These are phyloP conservation scores for Drosophila parvula DNA, from an alignment of 1,140 invertebrate genomes.

Conservation along the genomic window DNA sequence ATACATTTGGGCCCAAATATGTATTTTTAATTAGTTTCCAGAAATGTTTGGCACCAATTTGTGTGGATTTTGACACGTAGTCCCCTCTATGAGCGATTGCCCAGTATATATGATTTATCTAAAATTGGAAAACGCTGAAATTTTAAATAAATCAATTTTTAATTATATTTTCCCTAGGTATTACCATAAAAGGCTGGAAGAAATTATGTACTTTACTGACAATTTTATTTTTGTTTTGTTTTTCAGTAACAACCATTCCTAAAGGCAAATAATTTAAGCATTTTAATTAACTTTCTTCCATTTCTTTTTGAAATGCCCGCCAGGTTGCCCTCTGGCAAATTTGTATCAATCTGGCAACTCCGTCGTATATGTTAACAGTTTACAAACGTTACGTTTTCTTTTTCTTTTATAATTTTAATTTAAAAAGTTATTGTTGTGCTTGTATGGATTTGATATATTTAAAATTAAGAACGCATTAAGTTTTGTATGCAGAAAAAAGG, in stretches of 20 bases:
- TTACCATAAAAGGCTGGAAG: no score
- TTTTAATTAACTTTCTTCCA: not conserved
- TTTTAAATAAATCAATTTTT: not conserved
- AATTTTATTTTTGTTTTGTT: not conserved
- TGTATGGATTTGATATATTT: not conserved
- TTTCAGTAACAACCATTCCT: not conserved
- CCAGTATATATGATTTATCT: no score
- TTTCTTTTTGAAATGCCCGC: constrained; percentile 35
- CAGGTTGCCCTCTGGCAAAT: constrained; percentile 17
- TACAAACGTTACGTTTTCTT: not conserved
- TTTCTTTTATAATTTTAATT: not conserved
- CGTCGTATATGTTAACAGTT: not conserved
- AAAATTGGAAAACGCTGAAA: no score
- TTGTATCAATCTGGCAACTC: constrained; percentile 17
- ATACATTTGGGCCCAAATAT: constrained; percentile 2
- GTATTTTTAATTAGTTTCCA: constrained; percentile 51
- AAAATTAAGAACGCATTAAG: not conserved
- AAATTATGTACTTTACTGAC: not conserved
- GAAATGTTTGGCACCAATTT: constrained; percentile 12
- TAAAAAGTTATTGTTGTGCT: not conserved
- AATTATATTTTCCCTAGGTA: no score
- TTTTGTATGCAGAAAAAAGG: no score
- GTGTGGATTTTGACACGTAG: constrained; percentile 60
- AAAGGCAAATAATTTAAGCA: not conserved
- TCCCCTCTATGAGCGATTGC: not conserved